Conservation (phyloP, 2,888 invertebrate species). For the Tetrapedia diversipes region DNA sequence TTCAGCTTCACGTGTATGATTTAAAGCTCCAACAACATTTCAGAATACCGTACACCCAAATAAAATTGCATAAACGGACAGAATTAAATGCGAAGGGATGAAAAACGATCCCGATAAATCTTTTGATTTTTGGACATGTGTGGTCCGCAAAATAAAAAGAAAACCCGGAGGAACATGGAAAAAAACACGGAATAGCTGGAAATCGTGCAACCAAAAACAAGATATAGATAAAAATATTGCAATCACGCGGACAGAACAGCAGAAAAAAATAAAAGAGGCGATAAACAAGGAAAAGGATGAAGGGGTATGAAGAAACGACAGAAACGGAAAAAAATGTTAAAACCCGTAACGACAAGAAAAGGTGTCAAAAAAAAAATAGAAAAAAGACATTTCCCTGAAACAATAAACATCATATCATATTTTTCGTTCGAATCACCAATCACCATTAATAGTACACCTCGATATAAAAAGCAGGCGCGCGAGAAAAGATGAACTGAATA, state of each 20-base stretch:
- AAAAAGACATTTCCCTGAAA: too few relatives aligned
- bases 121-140: neutral
- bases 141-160: neutral
- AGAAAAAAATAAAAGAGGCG: neutral
- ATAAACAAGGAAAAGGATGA: neutral
- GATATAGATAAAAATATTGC: neutral
- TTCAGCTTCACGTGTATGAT: neutral
- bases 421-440: neutral
- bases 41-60: neutral
- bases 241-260: neutral
- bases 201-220: neutral
- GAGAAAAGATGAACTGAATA: neutral
- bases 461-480: neutral
- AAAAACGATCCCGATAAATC: slow-evolving; percentile 7
- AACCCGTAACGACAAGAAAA: neutral
- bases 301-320: neutral
- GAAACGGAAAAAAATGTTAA: neutral
- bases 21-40: neutral
- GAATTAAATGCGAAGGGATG: slow-evolving; percentile 4
- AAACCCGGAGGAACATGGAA: too few relatives aligned
- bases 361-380: too few relatives aligned
- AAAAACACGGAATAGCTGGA: neutral
- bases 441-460: neutral
- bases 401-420: too few relatives aligned
- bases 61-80: slow-evolving; percentile 1